Conservation (phyloP, 2,113 vertebrate species). For the Ahaetulla prasina region DNA sequence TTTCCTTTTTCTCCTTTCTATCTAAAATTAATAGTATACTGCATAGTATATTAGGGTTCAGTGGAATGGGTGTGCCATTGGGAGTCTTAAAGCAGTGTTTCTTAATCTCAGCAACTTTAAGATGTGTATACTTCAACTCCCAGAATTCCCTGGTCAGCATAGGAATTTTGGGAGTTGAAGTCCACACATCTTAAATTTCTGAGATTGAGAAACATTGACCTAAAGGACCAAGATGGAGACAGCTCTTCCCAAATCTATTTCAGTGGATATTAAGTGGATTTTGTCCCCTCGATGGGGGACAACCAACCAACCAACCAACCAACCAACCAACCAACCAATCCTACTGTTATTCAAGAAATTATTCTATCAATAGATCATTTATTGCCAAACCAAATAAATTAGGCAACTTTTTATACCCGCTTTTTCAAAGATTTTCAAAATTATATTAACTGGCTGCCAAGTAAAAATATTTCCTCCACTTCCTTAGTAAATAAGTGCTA, state of each 20-base stretch:
- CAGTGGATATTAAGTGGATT: neutral
- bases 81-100: neutral
- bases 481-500: neutral
- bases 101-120: neutral
- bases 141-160: neutral
- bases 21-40: neutral
- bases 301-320: neutral
- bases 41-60: neutral
- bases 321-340: neutral
- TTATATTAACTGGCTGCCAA: neutral
- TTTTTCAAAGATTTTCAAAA: neutral
- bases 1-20: neutral
- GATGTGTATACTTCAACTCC: neutral
- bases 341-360: neutral
- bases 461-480: neutral
- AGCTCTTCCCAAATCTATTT: neutral
- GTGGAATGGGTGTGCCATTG: neutral
- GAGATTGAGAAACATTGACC: neutral
- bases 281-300: neutral
- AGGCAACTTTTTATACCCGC: neutral
- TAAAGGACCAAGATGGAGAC: neutral
- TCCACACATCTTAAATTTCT: neutral
- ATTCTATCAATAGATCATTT: neutral
- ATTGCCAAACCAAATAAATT: neutral
- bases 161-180: neutral